Conservation (phyloP, 2,797 vertebrate species). For the Megaceryle alcyon region DNA sequence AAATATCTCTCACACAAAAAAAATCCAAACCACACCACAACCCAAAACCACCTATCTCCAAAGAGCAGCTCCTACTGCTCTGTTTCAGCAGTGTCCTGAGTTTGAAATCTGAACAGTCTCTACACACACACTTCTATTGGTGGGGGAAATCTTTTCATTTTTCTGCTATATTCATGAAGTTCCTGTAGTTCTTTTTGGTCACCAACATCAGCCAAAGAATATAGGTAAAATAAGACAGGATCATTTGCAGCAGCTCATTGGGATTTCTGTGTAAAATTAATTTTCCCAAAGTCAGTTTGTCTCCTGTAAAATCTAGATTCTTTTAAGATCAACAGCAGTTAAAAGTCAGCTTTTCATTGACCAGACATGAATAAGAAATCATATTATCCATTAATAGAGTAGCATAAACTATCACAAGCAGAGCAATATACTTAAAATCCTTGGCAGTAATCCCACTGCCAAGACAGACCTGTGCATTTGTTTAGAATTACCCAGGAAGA, state of each 20-base stretch:
- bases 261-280: neutral
- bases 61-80: neutral
- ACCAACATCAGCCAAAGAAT: neutral
- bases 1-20: no score
- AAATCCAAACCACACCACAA: no score
- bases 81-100: accelerated
- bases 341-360: neutral
- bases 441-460: neutral
- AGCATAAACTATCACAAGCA: neutral
- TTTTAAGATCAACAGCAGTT: neutral
- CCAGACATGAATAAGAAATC: neutral
- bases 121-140: accelerated
- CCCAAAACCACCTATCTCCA: neutral
- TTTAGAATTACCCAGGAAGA: neutral
- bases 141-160: neutral
- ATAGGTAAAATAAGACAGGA: neutral
- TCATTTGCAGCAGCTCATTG: neutral
- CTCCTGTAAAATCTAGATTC: neutral
- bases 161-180: neutral
- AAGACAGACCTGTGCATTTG: neutral
- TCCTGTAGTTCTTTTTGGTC: neutral
- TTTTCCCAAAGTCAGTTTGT: neutral
- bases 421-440: neutral
- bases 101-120: neutral
- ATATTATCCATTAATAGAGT: neutral